phyloP scores from a whole-genome alignment of 1,140 invertebrate genomes.

The Rhyacophila brunnea region DNA sequence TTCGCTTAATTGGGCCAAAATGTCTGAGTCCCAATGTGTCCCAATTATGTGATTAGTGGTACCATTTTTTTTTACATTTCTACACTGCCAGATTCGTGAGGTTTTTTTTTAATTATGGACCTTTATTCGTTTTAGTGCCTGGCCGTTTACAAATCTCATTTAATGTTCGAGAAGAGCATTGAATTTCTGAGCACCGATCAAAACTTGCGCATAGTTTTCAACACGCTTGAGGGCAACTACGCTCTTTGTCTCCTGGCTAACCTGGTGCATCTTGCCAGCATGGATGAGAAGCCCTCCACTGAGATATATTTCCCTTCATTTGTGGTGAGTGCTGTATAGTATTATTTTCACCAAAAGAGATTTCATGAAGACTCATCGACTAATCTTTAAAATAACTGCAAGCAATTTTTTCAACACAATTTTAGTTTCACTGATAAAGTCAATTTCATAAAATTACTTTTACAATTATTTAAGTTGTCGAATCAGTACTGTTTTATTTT shows the following conservation, averaged over 20 bases:
- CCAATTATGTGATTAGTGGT: neutral
- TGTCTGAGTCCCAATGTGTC: too few species aligned
- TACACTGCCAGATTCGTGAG: too few species aligned
- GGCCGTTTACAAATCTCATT: slow-evolving; percentile 61
- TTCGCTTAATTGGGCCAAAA: too few species aligned
- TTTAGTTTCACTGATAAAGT: too few species aligned
- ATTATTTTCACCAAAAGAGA: too few species aligned
- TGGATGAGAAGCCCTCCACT: slow-evolving; percentile 63
- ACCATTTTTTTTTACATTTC: slow-evolving; percentile 7
- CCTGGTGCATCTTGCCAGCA: slow-evolving; percentile 71
- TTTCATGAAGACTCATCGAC: too few species aligned
- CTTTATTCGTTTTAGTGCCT: slow-evolving; percentile 60
- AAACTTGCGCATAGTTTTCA: slow-evolving; percentile 82
- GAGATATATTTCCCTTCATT: slow-evolving; percentile 68
- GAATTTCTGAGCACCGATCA: slow-evolving; percentile 77
- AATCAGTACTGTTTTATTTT: too few species aligned
- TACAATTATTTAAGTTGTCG: too few species aligned
- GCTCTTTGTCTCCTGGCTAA: slow-evolving; percentile 82
- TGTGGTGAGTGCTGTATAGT: slow-evolving; percentile 60
- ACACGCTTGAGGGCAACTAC: slow-evolving; percentile 84
- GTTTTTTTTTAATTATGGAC: slow-evolving; percentile 6
- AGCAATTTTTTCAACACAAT: too few species aligned
- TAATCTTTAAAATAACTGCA: too few species aligned
- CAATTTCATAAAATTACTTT: too few species aligned
- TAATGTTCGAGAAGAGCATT: slow-evolving; percentile 71